These are phyloP conservation scores for Thereva nobilitata DNA, from an alignment of 2,888 invertebrate species.

Conservation along the genomic window DNA sequence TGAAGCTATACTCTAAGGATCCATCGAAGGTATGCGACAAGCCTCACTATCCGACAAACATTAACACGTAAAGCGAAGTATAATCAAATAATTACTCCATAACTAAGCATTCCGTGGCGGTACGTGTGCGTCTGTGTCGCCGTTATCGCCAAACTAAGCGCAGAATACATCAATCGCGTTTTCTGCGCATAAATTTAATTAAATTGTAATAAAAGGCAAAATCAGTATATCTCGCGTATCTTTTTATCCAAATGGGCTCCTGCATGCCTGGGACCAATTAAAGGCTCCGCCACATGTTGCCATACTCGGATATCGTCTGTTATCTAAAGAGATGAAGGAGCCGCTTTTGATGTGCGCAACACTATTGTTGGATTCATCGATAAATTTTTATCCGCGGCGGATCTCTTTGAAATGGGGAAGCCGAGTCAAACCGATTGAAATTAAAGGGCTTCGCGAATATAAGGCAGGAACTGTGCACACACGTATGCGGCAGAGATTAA, in stretches of 20 bases:
- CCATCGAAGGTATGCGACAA: no score
- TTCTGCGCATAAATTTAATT: constrained; percentile 25
- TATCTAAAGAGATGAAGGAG: constrained; percentile 37
- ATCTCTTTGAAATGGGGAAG: constrained; percentile 39
- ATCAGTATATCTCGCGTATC: constrained; percentile 27
- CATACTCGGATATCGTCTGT: constrained; percentile 40
- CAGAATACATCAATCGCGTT: not conserved
- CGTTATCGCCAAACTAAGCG: no score
- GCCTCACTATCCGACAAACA: no score
- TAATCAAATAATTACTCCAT: no score
- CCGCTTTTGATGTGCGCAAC: constrained; percentile 40
- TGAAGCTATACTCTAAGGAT: no score
- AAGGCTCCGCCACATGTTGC: constrained; percentile 40
- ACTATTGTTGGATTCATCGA: constrained; percentile 42
- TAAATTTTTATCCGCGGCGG: constrained; percentile 39
- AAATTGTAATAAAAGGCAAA: constrained; percentile 27
- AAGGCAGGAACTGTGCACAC: constrained; percentile 1
- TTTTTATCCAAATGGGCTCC: constrained; percentile 25
- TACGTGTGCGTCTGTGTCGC: no score
- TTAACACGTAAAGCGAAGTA: no score
- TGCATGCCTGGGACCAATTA: constrained; percentile 40
- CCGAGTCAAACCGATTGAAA: constrained; percentile 38
- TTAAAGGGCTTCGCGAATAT: constrained; percentile 36
- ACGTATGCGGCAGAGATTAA: constrained; percentile 36
- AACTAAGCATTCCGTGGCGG: no score